These are phyloP conservation scores for Delphinapterus leucas DNA, from an alignment of 2,113 vertebrate species.

Conservation along the genomic window DNA sequence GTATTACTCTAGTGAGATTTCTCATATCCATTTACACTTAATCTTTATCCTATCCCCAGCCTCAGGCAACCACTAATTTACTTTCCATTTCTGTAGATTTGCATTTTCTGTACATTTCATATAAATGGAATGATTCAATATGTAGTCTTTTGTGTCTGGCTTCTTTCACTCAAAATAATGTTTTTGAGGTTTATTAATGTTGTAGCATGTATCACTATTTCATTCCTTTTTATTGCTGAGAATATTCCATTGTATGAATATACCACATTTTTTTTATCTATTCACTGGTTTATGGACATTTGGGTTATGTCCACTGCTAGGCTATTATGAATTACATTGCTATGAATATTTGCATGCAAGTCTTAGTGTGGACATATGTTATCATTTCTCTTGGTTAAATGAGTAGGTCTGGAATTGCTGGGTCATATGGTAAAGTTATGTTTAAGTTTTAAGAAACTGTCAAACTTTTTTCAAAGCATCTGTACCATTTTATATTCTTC, in stretches of 20 bases:
- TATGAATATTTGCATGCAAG: neutral
- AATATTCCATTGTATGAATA: neutral
- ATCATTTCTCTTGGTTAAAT: neutral
- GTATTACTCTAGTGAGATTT: neutral
- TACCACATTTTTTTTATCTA: neutral
- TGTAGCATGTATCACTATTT: neutral
- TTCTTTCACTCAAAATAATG: neutral
- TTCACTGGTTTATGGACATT: neutral
- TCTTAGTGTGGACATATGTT: neutral
- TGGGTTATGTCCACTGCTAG: neutral
- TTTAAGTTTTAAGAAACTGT: conserved; percentile 26
- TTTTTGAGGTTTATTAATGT: conserved; percentile 5
- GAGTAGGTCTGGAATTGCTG: neutral
- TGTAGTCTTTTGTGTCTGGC: neutral
- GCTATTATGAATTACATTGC: neutral
- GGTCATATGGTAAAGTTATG: neutral
- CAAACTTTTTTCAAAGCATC: neutral
- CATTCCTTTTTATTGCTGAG: neutral
- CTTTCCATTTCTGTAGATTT: neutral
- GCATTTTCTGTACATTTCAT: neutral
- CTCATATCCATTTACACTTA: neutral
- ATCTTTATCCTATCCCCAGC: neutral
- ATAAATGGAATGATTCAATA: neutral
- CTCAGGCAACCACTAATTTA: neutral
- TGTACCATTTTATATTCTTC: neutral